A percentile compares a stretch with the other conserved stretches of the same genome.
Conservation (phyloP, 1,140 invertebrate genomes). For the Sitodiplosis mosellana region DNA sequence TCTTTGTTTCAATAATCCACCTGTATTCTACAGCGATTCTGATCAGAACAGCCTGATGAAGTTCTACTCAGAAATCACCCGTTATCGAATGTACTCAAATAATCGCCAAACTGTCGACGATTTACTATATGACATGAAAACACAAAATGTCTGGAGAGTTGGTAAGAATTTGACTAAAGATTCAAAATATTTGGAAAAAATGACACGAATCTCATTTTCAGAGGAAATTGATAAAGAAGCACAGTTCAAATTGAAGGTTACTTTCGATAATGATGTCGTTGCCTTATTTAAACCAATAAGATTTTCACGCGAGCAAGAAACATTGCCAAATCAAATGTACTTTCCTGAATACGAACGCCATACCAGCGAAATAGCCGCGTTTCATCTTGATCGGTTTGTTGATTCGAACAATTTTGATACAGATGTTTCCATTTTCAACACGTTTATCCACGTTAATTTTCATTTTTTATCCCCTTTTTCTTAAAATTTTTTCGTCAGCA, state of each 20-base stretch:
- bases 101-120: too few relatives aligned
- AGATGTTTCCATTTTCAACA: not conserved
- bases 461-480: constrained; percentile 10
- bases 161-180: not conserved
- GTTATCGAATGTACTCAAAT: too few relatives aligned
- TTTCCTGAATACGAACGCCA: not conserved
- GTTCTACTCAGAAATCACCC: too few relatives aligned
- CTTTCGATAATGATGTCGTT: not conserved
- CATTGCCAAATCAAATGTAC: not conserved
- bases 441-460: too few relatives aligned
- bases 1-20: too few relatives aligned
- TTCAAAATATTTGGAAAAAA: not conserved
- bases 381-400: constrained; percentile 1
- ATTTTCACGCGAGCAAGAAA: not conserved
- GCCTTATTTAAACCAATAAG: not conserved
- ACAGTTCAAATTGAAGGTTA: not conserved
- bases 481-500: too few relatives aligned
- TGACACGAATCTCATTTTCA: too few relatives aligned
- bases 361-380: not conserved
- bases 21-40: too few relatives aligned
- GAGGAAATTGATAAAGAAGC: not conserved
- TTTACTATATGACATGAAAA: too few relatives aligned
- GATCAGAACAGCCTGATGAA: too few relatives aligned
- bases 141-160: not conserved
- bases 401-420: not conserved